These are phyloP conservation scores for Masnerella sp. DNA, from an alignment of 2,888 invertebrate genomes.

Conservation along the genomic window DNA sequence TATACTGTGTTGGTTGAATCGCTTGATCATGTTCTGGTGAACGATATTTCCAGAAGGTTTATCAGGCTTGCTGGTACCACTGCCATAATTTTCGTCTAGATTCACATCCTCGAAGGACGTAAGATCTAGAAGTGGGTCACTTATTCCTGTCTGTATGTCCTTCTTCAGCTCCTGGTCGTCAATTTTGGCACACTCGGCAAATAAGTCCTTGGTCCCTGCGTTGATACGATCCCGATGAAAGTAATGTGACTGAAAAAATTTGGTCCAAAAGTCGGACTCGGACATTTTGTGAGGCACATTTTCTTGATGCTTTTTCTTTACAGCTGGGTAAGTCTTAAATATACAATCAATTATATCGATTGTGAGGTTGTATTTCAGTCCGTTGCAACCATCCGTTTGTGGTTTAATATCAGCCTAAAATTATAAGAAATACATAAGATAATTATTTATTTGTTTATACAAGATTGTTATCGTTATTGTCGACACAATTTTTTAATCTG, in stretches of 20 bases:
- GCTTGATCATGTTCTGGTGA: conserved; percentile 94
- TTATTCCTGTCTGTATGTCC: conserved; percentile 87
- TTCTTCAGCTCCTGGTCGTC: conserved; percentile 91
- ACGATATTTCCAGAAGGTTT: conserved; percentile 83
- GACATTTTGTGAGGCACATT: conserved; percentile 96
- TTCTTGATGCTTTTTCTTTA: conserved; percentile 96
- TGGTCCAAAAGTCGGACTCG: conserved; percentile 99
- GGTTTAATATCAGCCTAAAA: conserved; percentile 98
- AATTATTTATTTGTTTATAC: no score
- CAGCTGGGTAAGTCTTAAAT: conserved; percentile 99
- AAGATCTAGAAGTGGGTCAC: conserved; percentile 90
- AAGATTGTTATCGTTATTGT: no score
- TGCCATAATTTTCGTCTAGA: conserved; percentile 83
- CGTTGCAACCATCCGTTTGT: conserved; percentile 97
- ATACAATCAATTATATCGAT: conserved; percentile 98
- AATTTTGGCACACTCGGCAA: conserved; percentile 97
- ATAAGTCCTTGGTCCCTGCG: conserved; percentile 94
- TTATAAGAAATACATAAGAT: no score
- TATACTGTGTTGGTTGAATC: conserved; percentile 98
- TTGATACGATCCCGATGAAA: conserved; percentile 96
- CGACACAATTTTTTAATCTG: no score
- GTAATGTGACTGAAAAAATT: conserved; percentile 99
- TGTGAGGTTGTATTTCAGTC: conserved; percentile 97
- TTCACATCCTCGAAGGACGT: conserved; percentile 87
- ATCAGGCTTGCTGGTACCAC: conserved; percentile 75